These are phyloP conservation scores for Cotesia typhae DNA, from an alignment of 1,140 invertebrate genomes.

Conservation along the genomic window DNA sequence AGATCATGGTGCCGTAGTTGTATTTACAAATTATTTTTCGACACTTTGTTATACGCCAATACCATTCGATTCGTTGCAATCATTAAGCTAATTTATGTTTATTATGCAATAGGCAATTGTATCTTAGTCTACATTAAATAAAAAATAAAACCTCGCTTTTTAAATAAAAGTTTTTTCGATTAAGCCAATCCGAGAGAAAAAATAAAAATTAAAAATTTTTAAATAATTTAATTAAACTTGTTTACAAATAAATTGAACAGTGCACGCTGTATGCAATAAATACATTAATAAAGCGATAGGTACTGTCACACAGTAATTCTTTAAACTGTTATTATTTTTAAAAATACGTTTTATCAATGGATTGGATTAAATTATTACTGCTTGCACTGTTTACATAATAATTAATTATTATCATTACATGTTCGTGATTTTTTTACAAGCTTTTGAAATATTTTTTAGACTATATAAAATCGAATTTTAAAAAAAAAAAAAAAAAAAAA, in stretches of 20 bases:
- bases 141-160: too few relatives aligned
- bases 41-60: constrained; percentile 13
- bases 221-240: not conserved
- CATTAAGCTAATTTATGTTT: constrained; percentile 20
- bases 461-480: too few relatives aligned
- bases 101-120: constrained; percentile 17
- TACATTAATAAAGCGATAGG: constrained; percentile 43
- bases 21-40: constrained; percentile 44
- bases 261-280: constrained; percentile 6
- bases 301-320: constrained; percentile 52
- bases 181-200: too few relatives aligned
- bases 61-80: constrained; percentile 33
- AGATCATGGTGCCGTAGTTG: constrained; percentile 44
- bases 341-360: too few relatives aligned
- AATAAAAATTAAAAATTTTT: too few relatives aligned
- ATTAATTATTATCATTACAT: not conserved
- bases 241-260: not conserved
- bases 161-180: too few relatives aligned
- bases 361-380: constrained; percentile 52
- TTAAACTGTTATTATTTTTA: not conserved
- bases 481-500: too few relatives aligned
- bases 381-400: constrained; percentile 46
- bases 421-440: too few relatives aligned
- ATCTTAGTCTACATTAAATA: too few relatives aligned
- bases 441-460: too few relatives aligned